These are phyloP conservation scores for Rhinophrynus dorsalis DNA, from an alignment of 2,797 vertebrate genomes.

Conservation along the genomic window DNA sequence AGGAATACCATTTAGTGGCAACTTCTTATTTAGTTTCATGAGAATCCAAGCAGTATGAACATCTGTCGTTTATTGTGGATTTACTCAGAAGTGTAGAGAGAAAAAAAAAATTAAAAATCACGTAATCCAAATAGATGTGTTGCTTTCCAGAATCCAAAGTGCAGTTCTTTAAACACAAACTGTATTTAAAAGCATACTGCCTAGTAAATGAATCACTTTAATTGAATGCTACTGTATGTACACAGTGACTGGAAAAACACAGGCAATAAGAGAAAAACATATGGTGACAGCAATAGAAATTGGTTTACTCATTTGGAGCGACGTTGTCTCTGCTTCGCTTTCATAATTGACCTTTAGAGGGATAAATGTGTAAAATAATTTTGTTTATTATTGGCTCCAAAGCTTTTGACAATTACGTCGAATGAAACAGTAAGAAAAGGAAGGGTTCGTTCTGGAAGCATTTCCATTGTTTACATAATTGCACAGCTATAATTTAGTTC, in stretches of 20 bases:
- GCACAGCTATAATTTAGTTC: slow-evolving; percentile 81
- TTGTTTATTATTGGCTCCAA: slow-evolving; percentile 91
- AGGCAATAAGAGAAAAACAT: slow-evolving; percentile 80
- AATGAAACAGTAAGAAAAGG: slow-evolving; percentile 88
- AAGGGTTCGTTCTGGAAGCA: slow-evolving; percentile 87
- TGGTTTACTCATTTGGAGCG: slow-evolving; percentile 83
- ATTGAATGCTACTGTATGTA: slow-evolving; percentile 83
- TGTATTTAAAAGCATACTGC: slow-evolving; percentile 63
- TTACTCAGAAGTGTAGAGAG: slow-evolving; percentile 57
- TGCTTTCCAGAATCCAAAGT: slow-evolving; percentile 72
- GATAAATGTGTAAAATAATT: slow-evolving; percentile 91
- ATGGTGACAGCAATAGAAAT: slow-evolving; percentile 84
- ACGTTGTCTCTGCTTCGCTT: slow-evolving; percentile 85
- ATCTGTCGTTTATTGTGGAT: slow-evolving; percentile 84
- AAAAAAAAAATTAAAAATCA: slow-evolving; percentile 67
- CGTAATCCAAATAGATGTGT: slow-evolving; percentile 82
- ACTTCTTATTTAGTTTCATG: slow-evolving; percentile 51
- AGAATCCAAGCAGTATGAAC: slow-evolving; percentile 70
- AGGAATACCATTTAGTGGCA: slow-evolving; percentile 54
- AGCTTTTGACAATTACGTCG: slow-evolving; percentile 92
- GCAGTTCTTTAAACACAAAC: slow-evolving; percentile 76
- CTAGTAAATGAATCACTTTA: slow-evolving; percentile 88
- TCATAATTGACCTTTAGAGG: slow-evolving; percentile 95
- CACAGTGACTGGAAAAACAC: slow-evolving; percentile 81
- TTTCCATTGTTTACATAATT: slow-evolving; percentile 92